Percentiles rank a stretch among this genome's conserved stretches.
Evolutionary conservation across 2,888 invertebrate genomes (phyloP).

Genomic region (Sphaerophoria rueppellii): DNA sequence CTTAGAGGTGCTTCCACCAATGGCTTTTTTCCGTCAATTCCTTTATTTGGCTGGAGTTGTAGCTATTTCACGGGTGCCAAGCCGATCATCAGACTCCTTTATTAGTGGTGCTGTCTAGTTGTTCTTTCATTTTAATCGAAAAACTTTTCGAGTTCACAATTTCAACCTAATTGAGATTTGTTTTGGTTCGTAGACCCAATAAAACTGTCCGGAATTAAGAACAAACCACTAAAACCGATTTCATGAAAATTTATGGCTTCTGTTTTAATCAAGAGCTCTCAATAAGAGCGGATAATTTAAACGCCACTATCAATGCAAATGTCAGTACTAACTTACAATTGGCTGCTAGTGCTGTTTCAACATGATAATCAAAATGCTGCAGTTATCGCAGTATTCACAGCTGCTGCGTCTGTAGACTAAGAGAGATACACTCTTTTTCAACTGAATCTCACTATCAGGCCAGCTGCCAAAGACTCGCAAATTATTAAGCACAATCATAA

Average conservation of each 20-base stretch:
- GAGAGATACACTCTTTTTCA: not conserved
- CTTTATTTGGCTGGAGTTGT: no score
- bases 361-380: constrained; percentile 43
- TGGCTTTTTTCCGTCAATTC: no score
- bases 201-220: not conserved
- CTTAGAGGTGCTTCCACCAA: no score
- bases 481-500: constrained; percentile 62
- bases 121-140: no score
- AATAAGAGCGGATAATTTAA: constrained; percentile 20
- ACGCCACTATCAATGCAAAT: constrained; percentile 38
- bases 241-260: not conserved
- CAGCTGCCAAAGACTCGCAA: constrained; percentile 41
- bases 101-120: no score
- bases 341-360: constrained; percentile 23
- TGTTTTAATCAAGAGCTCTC: constrained; percentile 20
- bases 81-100: no score
- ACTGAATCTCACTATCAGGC: constrained; percentile 46
- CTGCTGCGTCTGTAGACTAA: not conserved
- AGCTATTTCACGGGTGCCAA: no score
- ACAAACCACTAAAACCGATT: not conserved
- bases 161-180: no score
- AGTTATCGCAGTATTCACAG: constrained; percentile 47
- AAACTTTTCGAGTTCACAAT: no score
- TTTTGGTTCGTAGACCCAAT: not conserved
- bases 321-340: constrained; percentile 59